Conservation (phyloP, 2,888 invertebrate species). For the Himalopsyche tibetana region DNA sequence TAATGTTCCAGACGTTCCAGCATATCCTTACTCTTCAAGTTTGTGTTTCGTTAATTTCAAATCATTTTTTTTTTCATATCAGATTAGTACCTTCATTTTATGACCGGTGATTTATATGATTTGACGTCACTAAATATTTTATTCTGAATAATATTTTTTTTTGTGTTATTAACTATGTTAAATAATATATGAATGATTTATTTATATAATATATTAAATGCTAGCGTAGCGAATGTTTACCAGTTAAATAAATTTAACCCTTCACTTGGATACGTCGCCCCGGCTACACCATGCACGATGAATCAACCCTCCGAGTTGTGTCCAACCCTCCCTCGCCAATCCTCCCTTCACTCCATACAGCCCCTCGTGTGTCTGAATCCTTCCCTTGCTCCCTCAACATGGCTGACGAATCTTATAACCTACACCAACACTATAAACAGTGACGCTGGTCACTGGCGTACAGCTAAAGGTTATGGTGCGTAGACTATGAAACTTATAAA, state of each 20-base stretch:
- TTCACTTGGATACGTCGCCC: constrained; percentile 21
- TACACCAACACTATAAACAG: constrained; percentile 34
- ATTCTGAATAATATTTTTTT: no score
- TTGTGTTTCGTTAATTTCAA: no score
- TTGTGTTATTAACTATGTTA: no score
- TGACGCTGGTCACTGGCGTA: constrained; percentile 20
- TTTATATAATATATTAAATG: neutral
- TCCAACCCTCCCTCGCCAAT: constrained; percentile 53
- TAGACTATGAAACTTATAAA: no score
- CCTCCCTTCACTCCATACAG: constrained; percentile 47
- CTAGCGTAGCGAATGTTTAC: neutral
- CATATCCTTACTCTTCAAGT: no score
- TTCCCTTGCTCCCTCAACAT: constrained; percentile 54
- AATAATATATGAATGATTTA: no score
- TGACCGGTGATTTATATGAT: no score
- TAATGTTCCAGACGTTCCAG: no score
- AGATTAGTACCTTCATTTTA: no score
- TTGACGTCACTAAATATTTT: no score
- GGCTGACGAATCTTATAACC: constrained; percentile 51
- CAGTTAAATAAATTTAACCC: constrained; percentile 46
- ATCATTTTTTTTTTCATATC: no score
- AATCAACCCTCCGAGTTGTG: constrained; percentile 52
- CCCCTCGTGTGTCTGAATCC: constrained; percentile 22
- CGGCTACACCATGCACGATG: constrained; percentile 47
- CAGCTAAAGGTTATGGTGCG: no score